Conservation (phyloP, 2,888 invertebrate species). For the Lymantria monacha region DNA sequence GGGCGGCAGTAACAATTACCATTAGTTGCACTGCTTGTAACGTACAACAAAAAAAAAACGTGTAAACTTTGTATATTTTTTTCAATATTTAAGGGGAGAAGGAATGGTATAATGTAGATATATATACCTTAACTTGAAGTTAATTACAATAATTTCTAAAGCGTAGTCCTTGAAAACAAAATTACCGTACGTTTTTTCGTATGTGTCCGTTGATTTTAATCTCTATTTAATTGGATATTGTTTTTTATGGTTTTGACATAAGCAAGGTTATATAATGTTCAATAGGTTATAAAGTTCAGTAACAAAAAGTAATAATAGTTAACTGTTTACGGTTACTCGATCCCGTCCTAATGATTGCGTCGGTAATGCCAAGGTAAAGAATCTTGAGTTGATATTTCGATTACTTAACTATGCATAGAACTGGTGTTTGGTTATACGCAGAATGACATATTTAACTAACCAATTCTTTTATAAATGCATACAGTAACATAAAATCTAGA, state of each 20-base stretch:
- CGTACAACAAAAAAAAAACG: too few relatives aligned
- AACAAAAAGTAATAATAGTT: constrained; percentile 22
- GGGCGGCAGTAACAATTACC: too few relatives aligned
- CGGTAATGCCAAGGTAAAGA: constrained; percentile 39
- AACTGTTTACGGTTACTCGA: constrained; percentile 17
- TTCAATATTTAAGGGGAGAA: too few relatives aligned
- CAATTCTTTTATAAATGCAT: not conserved
- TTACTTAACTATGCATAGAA: constrained; percentile 29
- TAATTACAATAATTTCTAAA: constrained; percentile 15
- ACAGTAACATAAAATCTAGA: too few relatives aligned
- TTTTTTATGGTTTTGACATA: constrained; percentile 35
- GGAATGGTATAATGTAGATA: too few relatives aligned
- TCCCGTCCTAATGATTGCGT: constrained; percentile 27
- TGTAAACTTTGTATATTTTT: too few relatives aligned
- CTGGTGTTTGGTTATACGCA: constrained; percentile 8
- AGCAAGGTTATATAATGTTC: constrained; percentile 34
- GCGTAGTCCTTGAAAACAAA: constrained; percentile 15
- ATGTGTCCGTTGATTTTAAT: constrained; percentile 25
- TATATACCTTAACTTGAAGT: constrained; percentile 1
- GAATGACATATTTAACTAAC: constrained; percentile 5
- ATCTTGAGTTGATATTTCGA: constrained; percentile 34
- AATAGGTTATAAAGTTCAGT: constrained; percentile 26
- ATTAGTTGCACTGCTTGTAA: too few relatives aligned
- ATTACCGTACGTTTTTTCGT: constrained; percentile 24
- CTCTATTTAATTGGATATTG: constrained; percentile 42